Conservation (phyloP, 2,888 invertebrate genomes). For the Harpalus rubripes region DNA sequence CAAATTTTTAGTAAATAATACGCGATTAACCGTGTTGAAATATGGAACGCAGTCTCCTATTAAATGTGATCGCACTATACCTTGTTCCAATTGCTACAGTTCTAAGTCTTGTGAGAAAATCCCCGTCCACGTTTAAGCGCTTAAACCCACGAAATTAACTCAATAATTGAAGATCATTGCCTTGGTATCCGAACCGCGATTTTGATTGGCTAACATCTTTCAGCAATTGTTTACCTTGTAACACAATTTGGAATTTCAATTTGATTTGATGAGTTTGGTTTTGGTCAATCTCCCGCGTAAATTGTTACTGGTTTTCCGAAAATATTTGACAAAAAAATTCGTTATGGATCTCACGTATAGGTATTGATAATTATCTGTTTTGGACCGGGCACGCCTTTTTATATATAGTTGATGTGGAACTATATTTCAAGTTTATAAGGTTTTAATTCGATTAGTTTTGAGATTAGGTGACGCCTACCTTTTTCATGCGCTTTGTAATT, state of each 20-base stretch:
- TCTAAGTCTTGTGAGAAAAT: slow-evolving; percentile 46
- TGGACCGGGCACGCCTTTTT: slow-evolving; percentile 5
- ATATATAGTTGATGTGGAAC: slow-evolving; percentile 4
- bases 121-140: slow-evolving; percentile 27
- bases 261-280: slow-evolving; percentile 35
- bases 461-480: slow-evolving; percentile 36
- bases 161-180: slow-evolving; percentile 55
- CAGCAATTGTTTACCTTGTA: slow-evolving; percentile 52
- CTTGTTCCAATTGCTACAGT: slow-evolving; percentile 38
- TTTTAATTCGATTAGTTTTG: slow-evolving; percentile 48
- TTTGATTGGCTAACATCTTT: slow-evolving; percentile 50
- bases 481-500: slow-evolving; percentile 29
- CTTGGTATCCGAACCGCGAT: slow-evolving; percentile 10
- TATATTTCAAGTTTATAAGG: slow-evolving; percentile 44
- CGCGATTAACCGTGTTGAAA: not conserved
- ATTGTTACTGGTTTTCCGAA: not conserved
- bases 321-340: not conserved
- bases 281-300: slow-evolving; percentile 27
- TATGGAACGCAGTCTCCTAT: not conserved
- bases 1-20: too few relatives aligned
- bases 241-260: slow-evolving; percentile 50
- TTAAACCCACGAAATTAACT: slow-evolving; percentile 56
- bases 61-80: slow-evolving; percentile 6
- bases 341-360: slow-evolving; percentile 16
- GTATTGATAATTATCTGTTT: slow-evolving; percentile 46